Percentiles rank a stretch among this genome's conserved stretches.
Conservation (phyloP, 2,888 invertebrate species). For the Neocrepidodera transversa region DNA sequence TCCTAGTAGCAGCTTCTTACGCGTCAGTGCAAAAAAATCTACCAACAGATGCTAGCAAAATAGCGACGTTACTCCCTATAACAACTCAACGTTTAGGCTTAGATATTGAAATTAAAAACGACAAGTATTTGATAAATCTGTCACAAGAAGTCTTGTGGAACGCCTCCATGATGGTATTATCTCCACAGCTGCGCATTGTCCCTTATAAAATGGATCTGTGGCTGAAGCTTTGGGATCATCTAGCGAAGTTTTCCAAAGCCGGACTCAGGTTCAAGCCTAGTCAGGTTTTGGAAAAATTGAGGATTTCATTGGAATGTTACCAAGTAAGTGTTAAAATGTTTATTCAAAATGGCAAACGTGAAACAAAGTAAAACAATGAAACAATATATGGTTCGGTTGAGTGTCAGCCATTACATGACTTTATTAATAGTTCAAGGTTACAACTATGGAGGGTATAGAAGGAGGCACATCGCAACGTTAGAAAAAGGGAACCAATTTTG, state of each 20-base stretch:
- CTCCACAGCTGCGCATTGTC: slow-evolving; percentile 83
- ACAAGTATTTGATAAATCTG: slow-evolving; percentile 66
- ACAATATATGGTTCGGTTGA: too few relatives aligned
- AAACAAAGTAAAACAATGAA: too few relatives aligned
- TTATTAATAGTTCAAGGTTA: too few relatives aligned
- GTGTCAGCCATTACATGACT: too few relatives aligned
- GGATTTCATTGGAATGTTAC: slow-evolving; percentile 83
- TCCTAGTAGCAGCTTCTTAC: slow-evolving; percentile 77
- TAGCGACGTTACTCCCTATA: slow-evolving; percentile 75
- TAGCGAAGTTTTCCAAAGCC: slow-evolving; percentile 68
- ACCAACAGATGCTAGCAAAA: slow-evolving; percentile 72
- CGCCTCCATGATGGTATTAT: slow-evolving; percentile 81
- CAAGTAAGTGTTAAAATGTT: too few relatives aligned
- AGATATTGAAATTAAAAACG: slow-evolving; percentile 70
- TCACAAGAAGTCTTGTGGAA: slow-evolving; percentile 81
- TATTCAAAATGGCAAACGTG: too few relatives aligned
- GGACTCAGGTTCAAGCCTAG: slow-evolving; percentile 71
- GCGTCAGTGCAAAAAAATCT: slow-evolving; percentile 75
- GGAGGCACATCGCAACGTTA: too few relatives aligned
- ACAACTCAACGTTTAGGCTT: slow-evolving; percentile 68
- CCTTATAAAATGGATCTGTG: slow-evolving; percentile 84
- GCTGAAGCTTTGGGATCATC: slow-evolving; percentile 81
- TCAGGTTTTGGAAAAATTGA: slow-evolving; percentile 78
- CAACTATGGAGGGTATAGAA: too few relatives aligned
- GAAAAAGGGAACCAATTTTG: too few relatives aligned